Conservation (phyloP, 2,797 vertebrate species). For the Pantherophis alleghaniensis region DNA sequence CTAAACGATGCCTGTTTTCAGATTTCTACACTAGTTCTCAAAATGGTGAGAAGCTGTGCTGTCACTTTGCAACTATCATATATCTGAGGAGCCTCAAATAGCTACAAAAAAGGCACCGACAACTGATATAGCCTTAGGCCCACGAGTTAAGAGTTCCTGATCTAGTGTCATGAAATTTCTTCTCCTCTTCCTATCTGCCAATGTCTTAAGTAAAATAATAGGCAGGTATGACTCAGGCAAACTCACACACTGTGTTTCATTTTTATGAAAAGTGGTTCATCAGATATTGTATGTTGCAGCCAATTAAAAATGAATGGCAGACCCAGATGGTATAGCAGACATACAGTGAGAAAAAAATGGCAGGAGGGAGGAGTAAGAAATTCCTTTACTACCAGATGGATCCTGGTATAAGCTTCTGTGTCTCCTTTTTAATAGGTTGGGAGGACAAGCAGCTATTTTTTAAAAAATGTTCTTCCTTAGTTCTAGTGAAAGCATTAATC, state of each 20-base stretch:
- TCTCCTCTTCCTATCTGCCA: background rate
- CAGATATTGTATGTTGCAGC: background rate
- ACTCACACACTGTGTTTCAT: background rate
- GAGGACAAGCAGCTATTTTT: background rate
- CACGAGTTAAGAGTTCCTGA: background rate
- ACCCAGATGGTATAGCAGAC: background rate
- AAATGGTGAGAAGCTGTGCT: background rate
- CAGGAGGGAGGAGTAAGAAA: background rate
- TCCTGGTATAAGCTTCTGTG: background rate
- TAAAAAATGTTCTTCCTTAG: background rate
- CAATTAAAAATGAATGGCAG: background rate
- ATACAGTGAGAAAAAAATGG: background rate
- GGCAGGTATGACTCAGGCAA: background rate
- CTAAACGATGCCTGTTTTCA: background rate
- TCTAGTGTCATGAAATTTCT: background rate
- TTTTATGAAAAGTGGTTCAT: background rate
- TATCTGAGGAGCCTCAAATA: background rate
- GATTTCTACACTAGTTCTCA: background rate
- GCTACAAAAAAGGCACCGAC: background rate
- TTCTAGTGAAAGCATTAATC: constrained; percentile 4
- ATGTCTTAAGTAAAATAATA: background rate
- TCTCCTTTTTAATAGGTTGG: background rate
- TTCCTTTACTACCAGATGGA: background rate
- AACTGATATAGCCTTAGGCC: background rate
- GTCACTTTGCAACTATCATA: background rate